Conservation (phyloP, 2,888 invertebrate species). For the Drosophila falleni region DNA sequence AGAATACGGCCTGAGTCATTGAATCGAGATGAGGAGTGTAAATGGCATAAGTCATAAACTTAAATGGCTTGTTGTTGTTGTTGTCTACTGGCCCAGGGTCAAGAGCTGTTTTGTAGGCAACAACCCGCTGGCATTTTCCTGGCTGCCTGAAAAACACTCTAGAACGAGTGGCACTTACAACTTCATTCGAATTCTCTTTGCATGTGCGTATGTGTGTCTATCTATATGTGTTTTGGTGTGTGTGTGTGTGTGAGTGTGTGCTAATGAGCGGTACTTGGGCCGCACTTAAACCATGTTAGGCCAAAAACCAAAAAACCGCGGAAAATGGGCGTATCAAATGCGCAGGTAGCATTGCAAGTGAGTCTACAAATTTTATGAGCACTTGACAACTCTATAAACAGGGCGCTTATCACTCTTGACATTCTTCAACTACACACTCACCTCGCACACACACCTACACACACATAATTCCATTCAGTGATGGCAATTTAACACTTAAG, state of each 20-base stretch:
- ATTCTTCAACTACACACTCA: conserved; percentile 19
- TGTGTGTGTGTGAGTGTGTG: conserved; percentile 47
- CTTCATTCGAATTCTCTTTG: conserved; percentile 48
- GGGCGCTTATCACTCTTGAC: conserved; percentile 65
- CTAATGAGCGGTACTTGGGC: conserved; percentile 67
- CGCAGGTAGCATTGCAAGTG: conserved; percentile 48
- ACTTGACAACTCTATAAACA: conserved; percentile 76
- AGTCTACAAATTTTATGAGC: conserved; percentile 61
- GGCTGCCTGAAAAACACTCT: conserved; percentile 44
- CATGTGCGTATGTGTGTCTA: conserved; percentile 20
- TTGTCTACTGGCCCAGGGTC: conserved; percentile 54
- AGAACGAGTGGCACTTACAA: conserved; percentile 53
- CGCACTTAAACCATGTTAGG: conserved; percentile 73
- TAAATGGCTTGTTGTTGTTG: conserved; percentile 34
- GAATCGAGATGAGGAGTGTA: conserved; percentile 58
- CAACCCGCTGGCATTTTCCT: conserved; percentile 53
- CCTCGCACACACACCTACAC: neutral
- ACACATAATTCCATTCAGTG: conserved; percentile 2
- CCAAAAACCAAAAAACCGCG: conserved; percentile 61
- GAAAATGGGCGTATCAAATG: conserved; percentile 59
- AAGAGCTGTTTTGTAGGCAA: conserved; percentile 51
- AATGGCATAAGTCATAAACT: conserved; percentile 69
- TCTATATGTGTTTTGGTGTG: neutral
- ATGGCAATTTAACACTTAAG: conserved; percentile 44
- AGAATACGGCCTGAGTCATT: conserved; percentile 62